Conservation (phyloP, 2,888 invertebrate genomes). For the Leptopterna dolabrata region DNA sequence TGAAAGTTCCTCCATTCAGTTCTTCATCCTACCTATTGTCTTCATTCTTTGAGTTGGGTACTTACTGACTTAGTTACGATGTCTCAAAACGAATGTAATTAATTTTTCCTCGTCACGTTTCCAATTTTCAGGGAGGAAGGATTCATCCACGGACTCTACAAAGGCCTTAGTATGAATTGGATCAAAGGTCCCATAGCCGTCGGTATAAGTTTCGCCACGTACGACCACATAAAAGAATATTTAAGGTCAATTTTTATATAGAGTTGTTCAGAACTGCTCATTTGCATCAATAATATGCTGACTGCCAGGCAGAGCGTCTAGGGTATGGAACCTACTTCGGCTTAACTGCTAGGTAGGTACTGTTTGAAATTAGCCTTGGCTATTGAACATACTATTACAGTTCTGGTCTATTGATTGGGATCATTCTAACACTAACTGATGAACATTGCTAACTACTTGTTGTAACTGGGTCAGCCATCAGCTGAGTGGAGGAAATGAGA, state of each 20-base stretch:
- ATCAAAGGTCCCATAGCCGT: slow-evolving; percentile 91
- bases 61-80: no score
- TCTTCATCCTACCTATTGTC: no score
- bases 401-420: no score
- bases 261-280: neutral
- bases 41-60: no score
- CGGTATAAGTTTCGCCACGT: slow-evolving; percentile 96
- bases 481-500: no score
- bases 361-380: neutral
- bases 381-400: neutral
- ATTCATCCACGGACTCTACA: slow-evolving; percentile 89
- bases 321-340: neutral
- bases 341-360: neutral
- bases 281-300: neutral
- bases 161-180: slow-evolving; percentile 99
- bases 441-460: no score
- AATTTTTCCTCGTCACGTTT: neutral
- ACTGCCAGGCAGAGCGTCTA: neutral
- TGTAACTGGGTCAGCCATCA: no score
- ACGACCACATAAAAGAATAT: slow-evolving; percentile 79
- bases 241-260: slow-evolving; percentile 55
- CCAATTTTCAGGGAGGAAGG: slow-evolving; percentile 81
- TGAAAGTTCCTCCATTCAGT: no score
- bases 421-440: no score
- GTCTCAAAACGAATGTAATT: no score